Evolutionary conservation across 2,888 invertebrate species (phyloP).

Genomic region (Eupithecia subfuscata): DNA sequence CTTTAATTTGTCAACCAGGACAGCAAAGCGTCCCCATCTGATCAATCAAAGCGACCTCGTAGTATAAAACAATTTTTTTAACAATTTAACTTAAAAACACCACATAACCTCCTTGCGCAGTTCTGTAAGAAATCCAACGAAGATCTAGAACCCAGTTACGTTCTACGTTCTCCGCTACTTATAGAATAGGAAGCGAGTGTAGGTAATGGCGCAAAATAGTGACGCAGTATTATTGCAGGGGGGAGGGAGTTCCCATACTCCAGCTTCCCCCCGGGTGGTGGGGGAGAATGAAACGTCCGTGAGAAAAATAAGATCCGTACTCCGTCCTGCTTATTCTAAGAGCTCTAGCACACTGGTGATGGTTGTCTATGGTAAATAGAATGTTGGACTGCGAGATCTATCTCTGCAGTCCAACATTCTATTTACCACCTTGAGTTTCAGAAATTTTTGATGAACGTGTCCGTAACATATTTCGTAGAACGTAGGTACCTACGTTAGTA

Average conservation of each 20-base stretch:
- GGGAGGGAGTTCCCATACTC: constrained; percentile 66
- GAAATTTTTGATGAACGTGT: not conserved
- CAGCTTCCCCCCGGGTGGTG: constrained; percentile 59
- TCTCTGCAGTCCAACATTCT: no score
- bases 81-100: no score
- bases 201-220: constrained; percentile 85
- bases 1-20: not conserved
- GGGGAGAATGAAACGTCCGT: constrained; percentile 83
- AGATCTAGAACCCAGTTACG: constrained; percentile 52
- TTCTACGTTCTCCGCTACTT: constrained; percentile 75
- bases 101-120: not conserved
- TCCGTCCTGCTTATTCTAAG: constrained; percentile 82
- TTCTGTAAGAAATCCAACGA: not conserved
- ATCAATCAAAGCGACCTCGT: no score
- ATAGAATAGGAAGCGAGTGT: constrained; percentile 84
- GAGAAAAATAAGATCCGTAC: constrained; percentile 84
- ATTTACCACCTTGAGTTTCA: not conserved
- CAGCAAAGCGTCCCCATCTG: no score
- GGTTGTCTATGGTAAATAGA: not conserved
- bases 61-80: no score
- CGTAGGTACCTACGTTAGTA: not conserved
- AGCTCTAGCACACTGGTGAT: constrained; percentile 7
- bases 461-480: not conserved
- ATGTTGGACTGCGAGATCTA: not conserved
- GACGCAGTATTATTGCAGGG: constrained; percentile 85